These are phyloP conservation scores for Hedya salicella DNA, from an alignment of 2,888 invertebrate species.

Conservation along the genomic window DNA sequence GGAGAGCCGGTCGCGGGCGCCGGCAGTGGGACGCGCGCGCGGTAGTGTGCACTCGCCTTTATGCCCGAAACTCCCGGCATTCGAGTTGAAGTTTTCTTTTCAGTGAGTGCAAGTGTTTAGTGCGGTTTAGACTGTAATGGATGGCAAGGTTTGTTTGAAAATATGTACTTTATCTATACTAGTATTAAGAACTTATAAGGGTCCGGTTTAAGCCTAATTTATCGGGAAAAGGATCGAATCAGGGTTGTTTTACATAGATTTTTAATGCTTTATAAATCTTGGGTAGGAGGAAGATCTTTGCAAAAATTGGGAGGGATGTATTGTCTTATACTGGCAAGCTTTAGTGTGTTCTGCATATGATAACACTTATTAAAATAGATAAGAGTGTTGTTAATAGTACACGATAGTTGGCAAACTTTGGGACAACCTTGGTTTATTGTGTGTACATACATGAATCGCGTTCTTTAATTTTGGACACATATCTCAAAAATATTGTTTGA, in stretches of 20 bases:
- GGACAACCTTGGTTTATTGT: too few relatives aligned
- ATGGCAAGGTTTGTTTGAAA: slow-evolving; percentile 65
- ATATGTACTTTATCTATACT: background rate
- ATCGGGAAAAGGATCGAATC: background rate
- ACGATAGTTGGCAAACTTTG: too few relatives aligned
- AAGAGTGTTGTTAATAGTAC: too few relatives aligned
- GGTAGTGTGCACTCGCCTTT: slow-evolving; percentile 51
- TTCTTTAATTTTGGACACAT: too few relatives aligned
- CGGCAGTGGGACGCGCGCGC: slow-evolving; percentile 61
- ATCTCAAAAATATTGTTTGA: too few relatives aligned
- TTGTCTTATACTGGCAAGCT: too few relatives aligned
- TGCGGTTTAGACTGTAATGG: slow-evolving; percentile 65
- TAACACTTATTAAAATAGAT: too few relatives aligned
- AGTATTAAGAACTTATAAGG: background rate
- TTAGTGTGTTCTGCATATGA: too few relatives aligned
- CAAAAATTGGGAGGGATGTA: background rate
- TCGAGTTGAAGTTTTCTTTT: slow-evolving; percentile 57
- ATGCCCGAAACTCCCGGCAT: slow-evolving; percentile 53
- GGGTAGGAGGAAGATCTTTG: too few relatives aligned
- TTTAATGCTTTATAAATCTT: too few relatives aligned
- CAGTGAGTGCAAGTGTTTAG: slow-evolving; percentile 60
- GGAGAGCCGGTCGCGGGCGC: slow-evolving; percentile 72
- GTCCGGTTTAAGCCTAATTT: background rate
- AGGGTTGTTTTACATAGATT: too few relatives aligned
- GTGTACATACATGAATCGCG: too few relatives aligned